Conservation (phyloP, 2,113 vertebrate genomes). For the Galbula dea region DNA sequence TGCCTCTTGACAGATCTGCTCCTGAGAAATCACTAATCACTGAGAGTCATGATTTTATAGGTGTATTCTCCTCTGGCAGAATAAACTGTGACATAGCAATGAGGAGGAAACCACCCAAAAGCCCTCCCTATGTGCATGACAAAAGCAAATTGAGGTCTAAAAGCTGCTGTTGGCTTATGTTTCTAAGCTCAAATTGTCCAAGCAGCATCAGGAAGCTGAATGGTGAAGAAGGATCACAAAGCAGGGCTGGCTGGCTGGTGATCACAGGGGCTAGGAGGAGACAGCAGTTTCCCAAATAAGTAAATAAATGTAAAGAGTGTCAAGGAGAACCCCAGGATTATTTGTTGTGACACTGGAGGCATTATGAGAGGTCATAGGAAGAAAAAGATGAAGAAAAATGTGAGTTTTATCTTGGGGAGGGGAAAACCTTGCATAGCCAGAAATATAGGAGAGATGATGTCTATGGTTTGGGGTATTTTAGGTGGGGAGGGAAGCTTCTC, state of each 20-base stretch:
- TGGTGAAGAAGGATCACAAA: not conserved
- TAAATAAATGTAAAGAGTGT: not conserved
- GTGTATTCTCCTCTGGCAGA: not conserved
- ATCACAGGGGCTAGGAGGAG: rapidly evolving
- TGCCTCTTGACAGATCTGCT: not conserved
- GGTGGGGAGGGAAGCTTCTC: not conserved
- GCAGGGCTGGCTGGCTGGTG: not conserved
- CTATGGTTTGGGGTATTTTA: not conserved
- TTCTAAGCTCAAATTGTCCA: not conserved
- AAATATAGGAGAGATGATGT: not conserved
- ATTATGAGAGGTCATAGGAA: not conserved
- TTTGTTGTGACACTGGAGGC: not conserved
- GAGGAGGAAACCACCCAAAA: not conserved
- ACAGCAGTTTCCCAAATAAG: not conserved
- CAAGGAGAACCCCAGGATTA: not conserved
- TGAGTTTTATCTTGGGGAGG: not conserved
- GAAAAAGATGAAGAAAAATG: not conserved
- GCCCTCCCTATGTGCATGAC: not conserved
- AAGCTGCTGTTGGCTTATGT: not conserved
- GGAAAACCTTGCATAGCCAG: not conserved
- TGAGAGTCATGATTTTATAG: not conserved
- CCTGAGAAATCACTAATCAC: not conserved
- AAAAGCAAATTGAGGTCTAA: not conserved
- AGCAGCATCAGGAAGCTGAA: not conserved
- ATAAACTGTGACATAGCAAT: not conserved